Evolutionary conservation across 2,888 invertebrate genomes (phyloP).

Genomic region (Acleris literana): DNA sequence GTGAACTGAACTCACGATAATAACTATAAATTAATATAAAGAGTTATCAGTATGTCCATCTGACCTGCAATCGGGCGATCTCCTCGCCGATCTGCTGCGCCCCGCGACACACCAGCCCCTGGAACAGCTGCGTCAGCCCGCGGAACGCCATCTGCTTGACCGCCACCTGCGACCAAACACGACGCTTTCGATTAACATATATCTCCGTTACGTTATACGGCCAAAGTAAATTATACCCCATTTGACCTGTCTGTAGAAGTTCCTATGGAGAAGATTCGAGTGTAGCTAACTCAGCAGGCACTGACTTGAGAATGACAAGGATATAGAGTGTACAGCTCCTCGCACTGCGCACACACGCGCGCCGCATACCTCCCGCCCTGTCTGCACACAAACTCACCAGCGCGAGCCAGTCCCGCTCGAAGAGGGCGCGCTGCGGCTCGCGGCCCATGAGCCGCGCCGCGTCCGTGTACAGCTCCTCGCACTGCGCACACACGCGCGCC

Average conservation of each 20-base stretch:
- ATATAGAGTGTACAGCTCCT: conserved; percentile 91
- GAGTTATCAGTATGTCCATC: too few relatives aligned
- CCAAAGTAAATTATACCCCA: too few relatives aligned
- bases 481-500: conserved; percentile 95
- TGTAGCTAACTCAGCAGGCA: too few relatives aligned
- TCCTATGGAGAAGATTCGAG: too few relatives aligned
- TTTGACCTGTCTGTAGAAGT: too few relatives aligned
- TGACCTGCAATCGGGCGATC: conserved; percentile 73
- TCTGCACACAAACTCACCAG: conserved; percentile 84
- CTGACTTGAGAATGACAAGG: too few relatives aligned
- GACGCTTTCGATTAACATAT: too few relatives aligned
- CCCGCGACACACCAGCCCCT: conserved; percentile 91
- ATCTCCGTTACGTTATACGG: too few relatives aligned
- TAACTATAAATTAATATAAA: too few relatives aligned
- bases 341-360: conserved; percentile 95
- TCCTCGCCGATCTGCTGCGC: conserved; percentile 93
- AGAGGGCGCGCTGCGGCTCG: conserved; percentile 90
- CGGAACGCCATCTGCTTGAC: conserved; percentile 95
- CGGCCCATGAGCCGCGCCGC: conserved; percentile 93
- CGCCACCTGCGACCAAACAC: conserved; percentile 80
- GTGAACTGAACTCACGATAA: too few relatives aligned
- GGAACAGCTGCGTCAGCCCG: conserved; percentile 94
- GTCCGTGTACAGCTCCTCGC: conserved; percentile 97
- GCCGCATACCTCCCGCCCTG: conserved; percentile 86
- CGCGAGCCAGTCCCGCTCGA: conserved; percentile 95